phyloP scores from a whole-genome alignment of 2,113 vertebrate species.

The Calypte anna region DNA sequence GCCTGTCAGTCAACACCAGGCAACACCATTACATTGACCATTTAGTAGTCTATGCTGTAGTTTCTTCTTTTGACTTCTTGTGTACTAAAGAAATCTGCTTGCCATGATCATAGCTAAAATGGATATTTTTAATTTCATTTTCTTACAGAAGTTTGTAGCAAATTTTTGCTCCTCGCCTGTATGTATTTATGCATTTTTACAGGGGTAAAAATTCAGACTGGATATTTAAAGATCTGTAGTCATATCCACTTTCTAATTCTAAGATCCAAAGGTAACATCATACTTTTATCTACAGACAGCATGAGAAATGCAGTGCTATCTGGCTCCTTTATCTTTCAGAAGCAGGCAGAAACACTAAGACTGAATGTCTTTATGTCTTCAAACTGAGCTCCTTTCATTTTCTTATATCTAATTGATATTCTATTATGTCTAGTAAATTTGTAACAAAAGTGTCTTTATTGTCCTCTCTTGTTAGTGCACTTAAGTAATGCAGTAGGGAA shows the following conservation, averaged over 20 bases:
- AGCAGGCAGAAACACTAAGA: neutral
- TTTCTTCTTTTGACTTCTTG: neutral
- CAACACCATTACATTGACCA: neutral
- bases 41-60: neutral
- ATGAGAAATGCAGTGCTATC: neutral
- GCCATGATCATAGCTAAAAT: neutral
- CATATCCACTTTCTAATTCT: neutral
- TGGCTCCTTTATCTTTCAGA: neutral
- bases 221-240: neutral
- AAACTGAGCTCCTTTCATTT: neutral
- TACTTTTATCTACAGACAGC: neutral
- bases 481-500: neutral
- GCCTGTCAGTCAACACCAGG: neutral
- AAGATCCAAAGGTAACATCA: neutral
- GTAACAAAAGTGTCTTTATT: neutral
- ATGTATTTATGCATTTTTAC: neutral
- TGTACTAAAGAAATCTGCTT: neutral
- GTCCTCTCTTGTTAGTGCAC: neutral
- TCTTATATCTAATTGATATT: neutral
- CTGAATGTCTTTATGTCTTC: neutral
- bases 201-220: neutral
- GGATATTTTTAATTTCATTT: neutral
- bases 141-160: neutral
- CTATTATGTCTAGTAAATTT: neutral
- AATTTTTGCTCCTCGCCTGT: neutral